phyloP scores from a whole-genome alignment of 2,113 vertebrate species.

The Corythoichthys intestinalis region DNA sequence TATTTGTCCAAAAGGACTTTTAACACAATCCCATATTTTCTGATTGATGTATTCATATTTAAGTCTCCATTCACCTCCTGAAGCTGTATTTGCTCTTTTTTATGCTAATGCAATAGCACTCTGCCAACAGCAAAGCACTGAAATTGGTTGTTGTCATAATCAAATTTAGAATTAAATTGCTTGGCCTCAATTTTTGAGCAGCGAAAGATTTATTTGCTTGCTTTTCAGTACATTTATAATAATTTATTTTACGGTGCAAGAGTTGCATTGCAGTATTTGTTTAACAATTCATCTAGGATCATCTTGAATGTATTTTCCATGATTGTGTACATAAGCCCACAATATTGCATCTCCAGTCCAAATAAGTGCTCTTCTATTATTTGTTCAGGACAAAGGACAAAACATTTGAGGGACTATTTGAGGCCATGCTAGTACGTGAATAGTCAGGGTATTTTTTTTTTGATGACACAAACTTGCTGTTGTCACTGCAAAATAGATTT shows the following conservation, averaged over 20 bases:
- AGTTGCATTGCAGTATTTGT: slow-evolving; percentile 11
- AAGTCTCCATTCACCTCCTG: slow-evolving; percentile 37
- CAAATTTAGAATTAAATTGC: slow-evolving; percentile 18
- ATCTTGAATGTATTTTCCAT: slow-evolving; percentile 12
- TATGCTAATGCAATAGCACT: slow-evolving; percentile 28
- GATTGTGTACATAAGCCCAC: neutral
- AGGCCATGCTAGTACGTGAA: neutral
- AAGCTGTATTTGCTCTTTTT: slow-evolving; percentile 45
- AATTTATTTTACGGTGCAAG: neutral
- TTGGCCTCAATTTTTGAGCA: slow-evolving; percentile 13
- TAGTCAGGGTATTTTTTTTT: neutral
- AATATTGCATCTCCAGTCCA: neutral
- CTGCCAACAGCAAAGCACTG: slow-evolving; percentile 45
- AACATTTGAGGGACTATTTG: neutral
- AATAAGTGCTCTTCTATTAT: neutral
- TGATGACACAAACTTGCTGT: neutral
- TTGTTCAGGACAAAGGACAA: neutral
- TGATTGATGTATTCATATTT: slow-evolving; percentile 60
- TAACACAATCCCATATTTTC: slow-evolving; percentile 47
- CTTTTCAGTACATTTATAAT: slow-evolving; percentile 16
- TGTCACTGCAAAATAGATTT: neutral
- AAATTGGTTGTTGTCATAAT: slow-evolving; percentile 44
- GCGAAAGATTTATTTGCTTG: slow-evolving; percentile 32
- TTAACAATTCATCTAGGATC: slow-evolving; percentile 12
- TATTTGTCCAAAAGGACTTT: slow-evolving; percentile 51